Evolutionary conservation across 2,888 invertebrate species (phyloP).

Genomic region (Trissolcus brochymenae): DNA sequence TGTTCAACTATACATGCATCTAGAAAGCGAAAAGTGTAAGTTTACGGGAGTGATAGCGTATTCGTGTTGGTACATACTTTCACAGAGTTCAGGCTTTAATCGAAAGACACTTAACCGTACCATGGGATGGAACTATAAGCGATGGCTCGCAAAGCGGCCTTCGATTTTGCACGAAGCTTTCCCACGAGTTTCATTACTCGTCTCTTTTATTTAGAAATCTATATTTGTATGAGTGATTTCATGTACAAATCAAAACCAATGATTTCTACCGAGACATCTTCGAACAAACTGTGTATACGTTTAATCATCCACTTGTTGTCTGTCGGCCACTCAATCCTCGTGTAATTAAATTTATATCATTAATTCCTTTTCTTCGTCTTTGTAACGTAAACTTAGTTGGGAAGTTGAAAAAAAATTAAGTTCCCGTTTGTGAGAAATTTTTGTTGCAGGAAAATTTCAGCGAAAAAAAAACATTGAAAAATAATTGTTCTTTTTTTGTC

Average conservation of each 20-base stretch:
- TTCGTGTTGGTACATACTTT: conserved; percentile 61
- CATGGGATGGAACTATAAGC: conserved; percentile 66
- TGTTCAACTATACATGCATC: conserved; percentile 34
- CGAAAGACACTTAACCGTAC: conserved; percentile 66
- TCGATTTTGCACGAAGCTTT: conserved; percentile 55
- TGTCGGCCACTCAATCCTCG: background rate
- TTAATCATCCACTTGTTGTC: background rate
- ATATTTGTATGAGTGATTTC: conserved; percentile 49
- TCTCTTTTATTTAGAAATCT: conserved; percentile 46
- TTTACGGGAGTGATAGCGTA: conserved; percentile 37
- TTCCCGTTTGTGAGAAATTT: no score
- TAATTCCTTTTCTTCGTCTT: background rate
- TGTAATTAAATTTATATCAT: conserved; percentile 5
- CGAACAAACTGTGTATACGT: no score
- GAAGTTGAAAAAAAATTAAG: no score
- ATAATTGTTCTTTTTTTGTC: no score
- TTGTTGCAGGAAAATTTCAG: no score
- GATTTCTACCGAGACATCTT: conserved; percentile 9
- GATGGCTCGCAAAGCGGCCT: conserved; percentile 63
- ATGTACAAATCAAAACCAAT: conserved; percentile 31
- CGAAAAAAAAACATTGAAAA: no score
- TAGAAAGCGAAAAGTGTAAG: conserved; percentile 32
- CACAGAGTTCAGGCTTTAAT: conserved; percentile 65
- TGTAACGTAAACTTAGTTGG: no score
- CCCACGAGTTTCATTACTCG: conserved; percentile 57